Evolutionary conservation across 2,797 vertebrate species (phyloP).

Genomic region (Myripristis murdjan): DNA sequence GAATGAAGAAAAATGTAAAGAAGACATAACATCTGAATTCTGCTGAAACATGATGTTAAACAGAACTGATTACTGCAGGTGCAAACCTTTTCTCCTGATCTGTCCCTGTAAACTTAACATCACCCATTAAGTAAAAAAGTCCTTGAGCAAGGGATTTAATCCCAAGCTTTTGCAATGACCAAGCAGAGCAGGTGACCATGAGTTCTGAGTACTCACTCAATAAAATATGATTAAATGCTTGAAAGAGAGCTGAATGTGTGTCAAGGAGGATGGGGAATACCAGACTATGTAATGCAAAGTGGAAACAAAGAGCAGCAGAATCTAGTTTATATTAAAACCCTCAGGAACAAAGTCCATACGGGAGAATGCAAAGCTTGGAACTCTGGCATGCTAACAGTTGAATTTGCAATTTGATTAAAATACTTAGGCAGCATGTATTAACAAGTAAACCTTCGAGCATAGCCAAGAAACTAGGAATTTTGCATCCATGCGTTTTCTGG

Average conservation of each 20-base stretch:
- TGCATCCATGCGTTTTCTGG: not conserved
- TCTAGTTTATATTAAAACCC: not conserved
- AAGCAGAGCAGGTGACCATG: not conserved
- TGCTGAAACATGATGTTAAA: not conserved
- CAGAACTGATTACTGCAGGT: not conserved
- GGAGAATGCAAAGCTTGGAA: not conserved
- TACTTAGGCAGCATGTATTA: not conserved
- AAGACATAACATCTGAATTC: not conserved
- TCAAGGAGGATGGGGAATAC: not conserved
- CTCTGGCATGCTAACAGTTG: not conserved
- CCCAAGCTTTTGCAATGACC: not conserved
- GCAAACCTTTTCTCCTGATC: not conserved
- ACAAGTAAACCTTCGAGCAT: not conserved
- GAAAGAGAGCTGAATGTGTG: not conserved
- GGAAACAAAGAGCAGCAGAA: not conserved
- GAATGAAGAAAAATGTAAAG: not conserved
- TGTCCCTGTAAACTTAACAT: too few species aligned
- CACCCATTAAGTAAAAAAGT: not conserved
- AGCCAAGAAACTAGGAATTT: not conserved
- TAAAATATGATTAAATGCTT: not conserved
- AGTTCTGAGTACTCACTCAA: not conserved
- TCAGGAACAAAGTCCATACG: not conserved
- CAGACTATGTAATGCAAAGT: not conserved
- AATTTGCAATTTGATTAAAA: too few species aligned
- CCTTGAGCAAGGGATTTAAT: conserved; percentile 2